Percentiles rank a stretch among this genome's conserved stretches.
phyloP scores from a whole-genome alignment of 2,888 invertebrate genomes.

The Idaea dimidiata region DNA sequence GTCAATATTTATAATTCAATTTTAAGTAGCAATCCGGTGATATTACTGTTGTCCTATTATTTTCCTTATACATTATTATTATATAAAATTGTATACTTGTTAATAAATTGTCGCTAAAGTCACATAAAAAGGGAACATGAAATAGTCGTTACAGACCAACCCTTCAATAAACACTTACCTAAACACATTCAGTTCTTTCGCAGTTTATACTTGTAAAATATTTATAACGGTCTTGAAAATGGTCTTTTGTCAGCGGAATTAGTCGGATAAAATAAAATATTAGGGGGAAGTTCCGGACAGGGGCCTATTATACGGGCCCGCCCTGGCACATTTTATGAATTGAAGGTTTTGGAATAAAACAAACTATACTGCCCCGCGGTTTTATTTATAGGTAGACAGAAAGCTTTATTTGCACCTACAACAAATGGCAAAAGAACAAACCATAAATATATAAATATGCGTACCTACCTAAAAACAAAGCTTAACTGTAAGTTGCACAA shows the following conservation, averaged over 20 bases:
- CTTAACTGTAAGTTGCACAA: no score
- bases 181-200: conserved; percentile 9
- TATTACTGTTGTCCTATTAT: no score
- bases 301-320: background rate
- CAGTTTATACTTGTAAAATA: background rate
- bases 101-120: background rate
- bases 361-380: no score
- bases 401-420: no score
- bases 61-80: no score
- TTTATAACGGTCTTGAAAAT: background rate
- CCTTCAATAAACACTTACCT: background rate
- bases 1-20: no score
- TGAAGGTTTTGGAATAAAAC: background rate
- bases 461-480: no score
- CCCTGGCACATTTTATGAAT: background rate
- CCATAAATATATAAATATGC: no score
- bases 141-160: background rate
- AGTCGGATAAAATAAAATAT: background rate
- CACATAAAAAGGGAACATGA: background rate
- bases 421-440: no score
- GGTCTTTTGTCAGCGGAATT: background rate
- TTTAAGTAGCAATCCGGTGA: no score
- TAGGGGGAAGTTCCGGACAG: background rate
- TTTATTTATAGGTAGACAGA: no score
- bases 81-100: no score